Percentiles rank a stretch among this genome's conserved stretches.
Evolutionary conservation across 2,888 invertebrate genomes (phyloP).

Genomic region (Noctua fimbriata): DNA sequence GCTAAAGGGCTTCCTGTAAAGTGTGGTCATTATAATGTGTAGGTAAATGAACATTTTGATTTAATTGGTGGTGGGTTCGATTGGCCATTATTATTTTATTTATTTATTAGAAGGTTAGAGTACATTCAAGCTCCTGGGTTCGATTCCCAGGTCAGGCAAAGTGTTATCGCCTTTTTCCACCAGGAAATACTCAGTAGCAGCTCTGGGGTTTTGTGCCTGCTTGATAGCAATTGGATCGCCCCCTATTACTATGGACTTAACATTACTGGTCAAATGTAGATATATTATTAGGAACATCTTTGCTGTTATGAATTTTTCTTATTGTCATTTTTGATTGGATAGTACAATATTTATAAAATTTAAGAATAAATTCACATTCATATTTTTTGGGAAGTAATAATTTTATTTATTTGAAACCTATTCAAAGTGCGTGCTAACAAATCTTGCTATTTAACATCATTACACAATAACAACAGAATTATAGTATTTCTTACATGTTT

Average conservation of each 20-base stretch:
- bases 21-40: constrained; percentile 69
- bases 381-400: background rate
- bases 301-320: background rate
- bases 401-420: background rate
- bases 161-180: background rate
- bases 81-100: constrained; percentile 16
- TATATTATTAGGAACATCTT: background rate
- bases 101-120: constrained; percentile 7
- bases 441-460: background rate
- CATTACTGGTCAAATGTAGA: background rate
- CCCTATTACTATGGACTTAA: background rate
- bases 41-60: constrained; percentile 76
- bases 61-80: constrained; percentile 76
- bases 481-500: background rate
- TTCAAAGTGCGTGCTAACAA: background rate
- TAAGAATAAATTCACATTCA: background rate
- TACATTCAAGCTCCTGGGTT: background rate
- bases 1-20: constrained; percentile 74
- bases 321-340: background rate
- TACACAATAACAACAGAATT: background rate
- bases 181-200: background rate
- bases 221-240: background rate
- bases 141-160: background rate
- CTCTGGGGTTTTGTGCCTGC: background rate
- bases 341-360: background rate